These are phyloP conservation scores for Nyctalus aviator DNA, from an alignment of 2,797 vertebrate genomes.

Conservation along the genomic window DNA sequence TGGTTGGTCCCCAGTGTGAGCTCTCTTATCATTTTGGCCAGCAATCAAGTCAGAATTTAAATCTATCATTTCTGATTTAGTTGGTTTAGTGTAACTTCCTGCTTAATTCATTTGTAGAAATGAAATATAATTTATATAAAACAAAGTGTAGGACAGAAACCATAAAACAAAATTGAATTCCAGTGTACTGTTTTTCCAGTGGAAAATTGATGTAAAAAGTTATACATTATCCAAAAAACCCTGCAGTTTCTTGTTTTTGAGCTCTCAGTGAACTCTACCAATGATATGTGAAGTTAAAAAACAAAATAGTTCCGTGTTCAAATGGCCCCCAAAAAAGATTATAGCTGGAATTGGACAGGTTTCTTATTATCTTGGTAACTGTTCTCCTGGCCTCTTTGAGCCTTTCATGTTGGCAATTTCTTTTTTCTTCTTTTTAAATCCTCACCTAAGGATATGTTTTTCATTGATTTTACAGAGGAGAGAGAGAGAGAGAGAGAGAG, in stretches of 20 bases:
- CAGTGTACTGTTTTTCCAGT: neutral
- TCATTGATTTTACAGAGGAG: neutral
- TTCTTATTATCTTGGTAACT: neutral
- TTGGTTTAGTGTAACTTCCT: neutral
- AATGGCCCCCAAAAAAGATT: neutral
- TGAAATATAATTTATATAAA: constrained; percentile 32
- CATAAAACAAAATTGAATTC: neutral
- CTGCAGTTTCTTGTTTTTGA: neutral
- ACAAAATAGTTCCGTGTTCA: neutral
- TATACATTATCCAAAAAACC: neutral
- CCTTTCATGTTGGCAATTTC: neutral
- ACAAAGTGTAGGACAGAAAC: neutral
- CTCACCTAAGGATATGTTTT: neutral
- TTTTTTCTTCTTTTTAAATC: neutral
- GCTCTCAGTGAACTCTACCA: constrained; percentile 27
- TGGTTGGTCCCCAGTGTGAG: neutral
- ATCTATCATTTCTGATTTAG: neutral
- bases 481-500: neutral
- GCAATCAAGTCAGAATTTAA: constrained; percentile 42
- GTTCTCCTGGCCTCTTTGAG: neutral
- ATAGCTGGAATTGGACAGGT: neutral
- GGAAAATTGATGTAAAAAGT: neutral
- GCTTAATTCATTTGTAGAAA: constrained; percentile 48
- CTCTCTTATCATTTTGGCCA: neutral
- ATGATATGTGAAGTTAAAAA: neutral